phyloP scores from a whole-genome alignment of 64 coral and sea anemone genomes.

The Montipora cactus region DNA sequence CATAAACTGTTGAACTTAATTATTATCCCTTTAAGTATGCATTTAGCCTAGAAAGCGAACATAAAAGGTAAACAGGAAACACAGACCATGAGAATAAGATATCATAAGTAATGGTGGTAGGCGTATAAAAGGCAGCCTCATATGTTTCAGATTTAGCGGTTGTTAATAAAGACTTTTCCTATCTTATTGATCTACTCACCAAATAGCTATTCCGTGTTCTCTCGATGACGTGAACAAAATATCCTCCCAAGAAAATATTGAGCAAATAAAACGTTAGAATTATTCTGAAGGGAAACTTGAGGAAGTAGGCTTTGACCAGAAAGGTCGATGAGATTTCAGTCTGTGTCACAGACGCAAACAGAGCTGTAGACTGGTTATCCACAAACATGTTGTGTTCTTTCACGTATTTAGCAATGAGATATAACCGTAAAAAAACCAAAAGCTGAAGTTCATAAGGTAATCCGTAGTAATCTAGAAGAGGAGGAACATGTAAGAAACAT shows the following conservation, averaged over 20 bases:
- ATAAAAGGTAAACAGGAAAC: no score
- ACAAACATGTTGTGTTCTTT: slow-evolving; percentile 93
- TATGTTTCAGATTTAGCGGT: no score
- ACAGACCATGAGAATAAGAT: no score
- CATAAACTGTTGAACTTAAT: no score
- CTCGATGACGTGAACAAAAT: slow-evolving; percentile 90
- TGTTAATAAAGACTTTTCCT: no score
- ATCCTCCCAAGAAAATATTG: slow-evolving; percentile 96
- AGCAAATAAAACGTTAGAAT: slow-evolving; percentile 94
- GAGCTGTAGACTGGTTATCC: slow-evolving; percentile 78
- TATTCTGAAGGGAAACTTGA: slow-evolving; percentile 85
- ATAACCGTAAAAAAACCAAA: slow-evolving; percentile 84
- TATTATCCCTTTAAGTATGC: no score
- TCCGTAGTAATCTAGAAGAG: slow-evolving; percentile 63
- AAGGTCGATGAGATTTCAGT: slow-evolving; percentile 93
- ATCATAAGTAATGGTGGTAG: no score
- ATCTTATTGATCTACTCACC: slow-evolving; percentile 70
- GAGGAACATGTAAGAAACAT: slow-evolving; percentile 91
- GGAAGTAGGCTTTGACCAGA: slow-evolving; percentile 93
- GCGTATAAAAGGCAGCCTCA: no score
- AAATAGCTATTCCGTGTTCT: slow-evolving; percentile 81
- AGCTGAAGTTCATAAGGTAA: slow-evolving; percentile 88
- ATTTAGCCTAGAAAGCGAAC: no score
- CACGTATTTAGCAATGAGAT: slow-evolving; percentile 83
- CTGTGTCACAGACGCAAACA: slow-evolving; percentile 92